These are phyloP conservation scores for Eleutherodactylus coqui DNA, from an alignment of 2,797 vertebrate species.

Conservation along the genomic window DNA sequence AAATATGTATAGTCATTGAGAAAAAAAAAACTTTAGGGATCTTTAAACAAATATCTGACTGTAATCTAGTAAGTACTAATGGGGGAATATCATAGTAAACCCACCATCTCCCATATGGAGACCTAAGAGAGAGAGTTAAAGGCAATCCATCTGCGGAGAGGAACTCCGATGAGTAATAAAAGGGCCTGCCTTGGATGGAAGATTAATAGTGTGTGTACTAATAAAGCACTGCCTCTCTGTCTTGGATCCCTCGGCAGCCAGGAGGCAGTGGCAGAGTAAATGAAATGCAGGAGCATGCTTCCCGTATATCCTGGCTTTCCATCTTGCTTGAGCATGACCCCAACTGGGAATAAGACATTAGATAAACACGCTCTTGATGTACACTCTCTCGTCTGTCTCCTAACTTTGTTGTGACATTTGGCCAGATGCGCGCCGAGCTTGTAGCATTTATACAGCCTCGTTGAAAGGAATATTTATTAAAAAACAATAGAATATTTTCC, in stretches of 20 bases:
- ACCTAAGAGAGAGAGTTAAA: background rate
- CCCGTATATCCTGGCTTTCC: background rate
- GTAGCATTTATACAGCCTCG: conserved; percentile 21
- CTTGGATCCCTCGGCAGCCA: conserved; percentile 22
- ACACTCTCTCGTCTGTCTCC: conserved; percentile 37
- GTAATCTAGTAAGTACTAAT: background rate
- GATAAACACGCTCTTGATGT: conserved; percentile 43
- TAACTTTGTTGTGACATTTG: conserved; percentile 61
- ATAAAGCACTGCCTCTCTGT: conserved; percentile 14
- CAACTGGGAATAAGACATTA: conserved; percentile 34
- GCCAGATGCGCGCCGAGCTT: conserved; percentile 56
- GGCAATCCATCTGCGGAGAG: background rate
- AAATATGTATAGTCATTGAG: background rate
- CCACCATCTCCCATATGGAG: background rate
- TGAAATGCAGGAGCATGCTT: conserved; percentile 37
- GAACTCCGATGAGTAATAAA: conserved; percentile 24
- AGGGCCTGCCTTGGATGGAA: background rate
- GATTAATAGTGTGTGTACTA: conserved; percentile 41
- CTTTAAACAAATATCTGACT: background rate
- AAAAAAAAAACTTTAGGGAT: background rate
- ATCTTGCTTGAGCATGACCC: conserved; percentile 29
- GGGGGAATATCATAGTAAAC: background rate
- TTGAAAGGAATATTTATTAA: conserved; percentile 46
- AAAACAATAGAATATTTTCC: conserved; percentile 43
- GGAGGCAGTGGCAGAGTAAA: background rate